Evolutionary conservation across 2,797 vertebrate genomes (phyloP).

Genomic region (Poeciliopsis turneri): DNA sequence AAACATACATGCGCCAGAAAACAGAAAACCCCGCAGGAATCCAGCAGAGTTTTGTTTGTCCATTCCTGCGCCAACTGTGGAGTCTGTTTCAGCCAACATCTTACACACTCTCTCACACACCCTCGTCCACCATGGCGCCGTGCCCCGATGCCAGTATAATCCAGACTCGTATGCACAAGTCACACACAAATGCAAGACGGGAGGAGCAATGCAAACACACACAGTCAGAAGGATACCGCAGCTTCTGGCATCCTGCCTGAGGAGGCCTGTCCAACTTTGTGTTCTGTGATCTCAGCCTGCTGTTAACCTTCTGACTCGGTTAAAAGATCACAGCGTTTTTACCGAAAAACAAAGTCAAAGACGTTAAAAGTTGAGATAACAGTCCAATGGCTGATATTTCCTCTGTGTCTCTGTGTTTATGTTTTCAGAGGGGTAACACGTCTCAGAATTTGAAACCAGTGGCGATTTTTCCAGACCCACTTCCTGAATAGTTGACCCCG

Average conservation of each 20-base stretch:
- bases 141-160: constrained; percentile 51
- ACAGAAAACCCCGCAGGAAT: constrained; percentile 59
- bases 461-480: constrained; percentile 55
- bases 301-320: constrained; percentile 60
- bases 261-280: constrained; percentile 61
- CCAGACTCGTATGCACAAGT: constrained; percentile 52
- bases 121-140: constrained; percentile 63
- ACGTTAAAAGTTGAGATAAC: constrained; percentile 32
- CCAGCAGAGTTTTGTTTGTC: constrained; percentile 70
- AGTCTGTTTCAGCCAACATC: constrained; percentile 70
- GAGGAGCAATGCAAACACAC: constrained; percentile 31
- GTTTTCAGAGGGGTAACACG: constrained; percentile 34
- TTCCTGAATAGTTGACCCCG: constrained; percentile 68
- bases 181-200: constrained; percentile 58
- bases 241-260: constrained; percentile 56
- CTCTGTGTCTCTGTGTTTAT: constrained; percentile 10
- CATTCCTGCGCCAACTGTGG: constrained; percentile 53
- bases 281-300: constrained; percentile 65
- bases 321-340: constrained; percentile 60
- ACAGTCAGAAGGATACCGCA: constrained; percentile 32
- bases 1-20: constrained; percentile 42
- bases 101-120: constrained; percentile 41
- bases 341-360: constrained; percentile 25
- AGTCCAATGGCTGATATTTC: constrained; percentile 24
- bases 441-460: constrained; percentile 42